Base-by-base conservation (phyloP, 2,888 invertebrate genomes). In the Erebia palarica region DNA sequence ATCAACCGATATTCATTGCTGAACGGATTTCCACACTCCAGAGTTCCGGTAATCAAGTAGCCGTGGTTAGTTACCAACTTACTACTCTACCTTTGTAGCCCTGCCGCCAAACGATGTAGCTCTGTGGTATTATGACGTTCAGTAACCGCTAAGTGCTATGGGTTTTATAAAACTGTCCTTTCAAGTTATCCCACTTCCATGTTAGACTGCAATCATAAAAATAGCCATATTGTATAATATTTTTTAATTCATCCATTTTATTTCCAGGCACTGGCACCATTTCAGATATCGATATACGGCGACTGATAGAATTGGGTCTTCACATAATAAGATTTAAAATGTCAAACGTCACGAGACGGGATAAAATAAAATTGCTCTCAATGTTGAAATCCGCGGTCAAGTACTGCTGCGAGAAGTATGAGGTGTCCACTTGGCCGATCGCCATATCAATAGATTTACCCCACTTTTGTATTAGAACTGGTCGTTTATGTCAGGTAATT, bases 251-350 rank as follows among this genome's bases (percentile, higher is more conserved):
- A 58, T 58, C 21, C 58, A 42, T 47, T 53, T 18, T 16, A 44
- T 67, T 59, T 67, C 16, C 64, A 84, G 84, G 77, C 65, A 80
- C 79, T 64, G 76, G 72, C 1, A 74, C 72, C 1, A 60, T 84
- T 9, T 79, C 83, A 5, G 73, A 79, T 7, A 80, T 82, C 27
- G 83, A 84, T 47, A 79, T 86, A 0, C 75, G 80, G 75, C 79
- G 76, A 36, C 80, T 81, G 36, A 76, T 86, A 65, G 84, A 86
- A 77, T 72, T 77, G 55, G 86, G 86, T 5, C 70, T 84, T 3
- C 67, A 67, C 27, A 47, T 67, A 51, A 65, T 65, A 11, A 60
- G 61, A 65, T 65, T 84, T 82, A 79, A 76, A 76, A 79, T 81
- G 77, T 78, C 73, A 4, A 75, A 78, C 18, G 27, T 67, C 49